Evolutionary conservation across 2,888 invertebrate species (phyloP).

Genomic region (Lasioglossum pauxillum): DNA sequence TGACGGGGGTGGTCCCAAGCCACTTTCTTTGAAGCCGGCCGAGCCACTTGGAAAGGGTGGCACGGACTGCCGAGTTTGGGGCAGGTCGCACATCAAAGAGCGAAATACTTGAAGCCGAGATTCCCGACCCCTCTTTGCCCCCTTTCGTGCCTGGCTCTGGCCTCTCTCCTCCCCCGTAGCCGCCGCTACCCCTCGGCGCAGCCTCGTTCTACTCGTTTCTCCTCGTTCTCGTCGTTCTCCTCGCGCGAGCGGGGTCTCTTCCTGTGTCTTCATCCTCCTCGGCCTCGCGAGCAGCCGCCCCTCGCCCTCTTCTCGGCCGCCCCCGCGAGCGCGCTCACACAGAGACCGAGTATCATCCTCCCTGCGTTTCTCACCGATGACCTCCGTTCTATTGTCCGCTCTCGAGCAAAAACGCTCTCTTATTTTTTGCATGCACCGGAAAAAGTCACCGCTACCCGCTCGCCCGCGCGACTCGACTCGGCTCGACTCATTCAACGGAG

Average conservation of each 20-base stretch:
- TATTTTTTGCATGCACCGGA: slow-evolving; percentile 72
- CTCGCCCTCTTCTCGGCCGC: neutral
- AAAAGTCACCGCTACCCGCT: slow-evolving; percentile 68
- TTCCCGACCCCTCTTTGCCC: slow-evolving; percentile 68
- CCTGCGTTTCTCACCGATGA: slow-evolving; percentile 73
- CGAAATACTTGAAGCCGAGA: slow-evolving; percentile 83
- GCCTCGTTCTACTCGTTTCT: slow-evolving; percentile 24
- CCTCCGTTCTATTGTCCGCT: slow-evolving; percentile 81
- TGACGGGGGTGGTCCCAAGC: slow-evolving; percentile 66
- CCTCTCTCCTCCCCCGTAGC: slow-evolving; percentile 6
- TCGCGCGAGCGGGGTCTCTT: slow-evolving; percentile 4
- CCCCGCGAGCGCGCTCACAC: neutral
- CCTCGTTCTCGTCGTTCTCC: slow-evolving; percentile 19
- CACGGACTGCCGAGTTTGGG: slow-evolving; percentile 77
- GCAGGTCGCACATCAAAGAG: slow-evolving; percentile 82
- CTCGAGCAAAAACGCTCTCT: slow-evolving; percentile 79
- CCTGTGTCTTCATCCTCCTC: slow-evolving; percentile 28
- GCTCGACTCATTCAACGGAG: slow-evolving; percentile 50
- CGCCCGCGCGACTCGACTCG: neutral
- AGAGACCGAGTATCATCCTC: slow-evolving; percentile 45
- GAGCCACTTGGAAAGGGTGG: slow-evolving; percentile 72
- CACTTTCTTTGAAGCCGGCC: slow-evolving; percentile 80
- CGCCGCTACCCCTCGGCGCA: neutral
- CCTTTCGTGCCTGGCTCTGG: slow-evolving; percentile 10
- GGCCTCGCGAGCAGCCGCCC: neutral